A percentile compares a stretch with the other conserved stretches of the same genome.
Evolutionary conservation across 2,888 invertebrate species (phyloP).

Genomic region (Erynnis tages): DNA sequence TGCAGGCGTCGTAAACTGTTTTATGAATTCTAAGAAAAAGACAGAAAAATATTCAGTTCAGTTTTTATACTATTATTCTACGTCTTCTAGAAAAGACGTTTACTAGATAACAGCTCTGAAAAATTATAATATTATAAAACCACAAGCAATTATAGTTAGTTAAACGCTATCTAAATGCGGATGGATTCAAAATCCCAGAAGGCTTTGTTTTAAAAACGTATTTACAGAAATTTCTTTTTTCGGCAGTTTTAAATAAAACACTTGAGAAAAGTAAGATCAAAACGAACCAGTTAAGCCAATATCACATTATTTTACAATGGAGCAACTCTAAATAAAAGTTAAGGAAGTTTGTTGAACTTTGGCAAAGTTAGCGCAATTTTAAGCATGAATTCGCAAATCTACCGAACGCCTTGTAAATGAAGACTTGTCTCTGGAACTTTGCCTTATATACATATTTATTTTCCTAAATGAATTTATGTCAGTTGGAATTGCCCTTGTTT

Average conservation of each 20-base stretch:
- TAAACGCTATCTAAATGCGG: no score
- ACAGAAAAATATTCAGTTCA: constrained; percentile 20
- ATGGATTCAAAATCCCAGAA: no score
- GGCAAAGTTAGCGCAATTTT: constrained; percentile 29
- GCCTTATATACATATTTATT: constrained; percentile 22
- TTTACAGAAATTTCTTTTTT: no score
- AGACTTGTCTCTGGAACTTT: constrained; percentile 24
- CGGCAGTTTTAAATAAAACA: neutral
- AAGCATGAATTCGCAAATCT: constrained; percentile 29
- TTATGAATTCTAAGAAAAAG: constrained; percentile 53
- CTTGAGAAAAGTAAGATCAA: neutral
- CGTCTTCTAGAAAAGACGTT: neutral
- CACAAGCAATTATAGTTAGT: no score
- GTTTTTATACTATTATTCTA: neutral
- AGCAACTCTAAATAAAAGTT: constrained; percentile 31
- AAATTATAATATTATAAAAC: no score
- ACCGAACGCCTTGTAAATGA: constrained; percentile 24
- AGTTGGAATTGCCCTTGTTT: constrained; percentile 18
- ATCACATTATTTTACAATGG: constrained; percentile 28
- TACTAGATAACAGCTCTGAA: neutral
- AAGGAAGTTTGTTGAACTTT: constrained; percentile 29
- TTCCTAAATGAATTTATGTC: constrained; percentile 20
- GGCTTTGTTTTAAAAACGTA: no score
- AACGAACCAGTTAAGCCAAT: constrained; percentile 17
- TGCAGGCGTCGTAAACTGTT: constrained; percentile 52